Evolutionary conservation across 2,113 vertebrate species (phyloP).

Genomic region (Notarius lentiginosus): DNA sequence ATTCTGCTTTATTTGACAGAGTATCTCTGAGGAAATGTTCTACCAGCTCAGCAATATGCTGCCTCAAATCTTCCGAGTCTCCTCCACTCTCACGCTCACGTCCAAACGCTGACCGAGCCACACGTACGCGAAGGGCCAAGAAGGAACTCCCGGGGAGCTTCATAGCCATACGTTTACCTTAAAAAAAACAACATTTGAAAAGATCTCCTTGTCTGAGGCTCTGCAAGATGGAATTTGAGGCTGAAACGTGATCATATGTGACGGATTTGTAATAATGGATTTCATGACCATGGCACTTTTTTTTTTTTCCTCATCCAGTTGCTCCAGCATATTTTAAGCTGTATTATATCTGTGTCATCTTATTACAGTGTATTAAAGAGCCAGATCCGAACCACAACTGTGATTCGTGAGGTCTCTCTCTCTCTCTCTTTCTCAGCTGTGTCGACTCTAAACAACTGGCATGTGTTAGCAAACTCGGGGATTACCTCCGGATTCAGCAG

Average conservation of each 20-base stretch:
- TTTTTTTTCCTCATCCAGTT: neutral
- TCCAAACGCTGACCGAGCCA: conserved; percentile 72
- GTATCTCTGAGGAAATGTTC: conserved; percentile 97
- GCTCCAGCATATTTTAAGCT: neutral
- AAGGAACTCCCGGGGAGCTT: neutral
- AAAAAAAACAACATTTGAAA: neutral
- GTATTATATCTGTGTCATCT: neutral
- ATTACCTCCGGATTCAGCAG: neutral
- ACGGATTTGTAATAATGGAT: neutral
- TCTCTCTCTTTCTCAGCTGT: neutral
- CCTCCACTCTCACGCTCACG: conserved; percentile 82
- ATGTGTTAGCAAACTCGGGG: neutral
- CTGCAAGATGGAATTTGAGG: neutral
- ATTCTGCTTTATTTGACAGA: conserved; percentile 71
- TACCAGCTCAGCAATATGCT: conserved; percentile 98
- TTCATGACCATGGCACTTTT: neutral
- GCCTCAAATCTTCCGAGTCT: conserved; percentile 97
- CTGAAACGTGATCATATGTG: neutral
- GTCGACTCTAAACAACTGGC: neutral
- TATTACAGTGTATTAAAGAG: neutral
- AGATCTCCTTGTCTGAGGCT: neutral
- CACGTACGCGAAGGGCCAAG: neutral
- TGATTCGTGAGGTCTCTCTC: neutral
- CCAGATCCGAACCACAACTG: neutral
- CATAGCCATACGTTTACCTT: neutral